Percentiles rank a stretch among this genome's conserved stretches.
Evolutionary conservation across 2,888 invertebrate genomes (phyloP).

Genomic region (Leptopilina myrica): DNA sequence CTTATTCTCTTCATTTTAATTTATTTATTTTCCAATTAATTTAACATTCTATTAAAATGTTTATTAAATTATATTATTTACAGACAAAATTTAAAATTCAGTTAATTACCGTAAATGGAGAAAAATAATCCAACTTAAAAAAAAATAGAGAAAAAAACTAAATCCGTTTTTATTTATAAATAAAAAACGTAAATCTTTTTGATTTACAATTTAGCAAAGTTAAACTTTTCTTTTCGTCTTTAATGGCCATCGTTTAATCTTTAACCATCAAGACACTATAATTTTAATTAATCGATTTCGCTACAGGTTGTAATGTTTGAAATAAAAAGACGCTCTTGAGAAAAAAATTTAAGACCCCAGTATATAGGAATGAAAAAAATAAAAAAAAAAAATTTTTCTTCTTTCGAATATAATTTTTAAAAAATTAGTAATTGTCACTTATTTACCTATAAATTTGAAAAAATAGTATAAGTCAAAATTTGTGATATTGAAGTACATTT

Average conservation of each 20-base stretch:
- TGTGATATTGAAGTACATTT: slow-evolving; percentile 54
- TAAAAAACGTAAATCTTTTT: too few relatives aligned
- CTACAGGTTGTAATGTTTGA: slow-evolving; percentile 26
- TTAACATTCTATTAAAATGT: too few relatives aligned
- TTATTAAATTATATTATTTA: too few relatives aligned
- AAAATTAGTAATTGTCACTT: neutral
- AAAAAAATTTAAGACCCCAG: neutral
- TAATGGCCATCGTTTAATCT: neutral
- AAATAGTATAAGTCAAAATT: slow-evolving; percentile 11
- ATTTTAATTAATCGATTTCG: slow-evolving; percentile 9
- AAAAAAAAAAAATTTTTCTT: neutral
- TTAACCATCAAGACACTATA: neutral
- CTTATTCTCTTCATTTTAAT: too few relatives aligned
- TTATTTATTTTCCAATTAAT: too few relatives aligned
- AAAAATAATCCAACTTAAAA: neutral
- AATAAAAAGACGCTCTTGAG: neutral
- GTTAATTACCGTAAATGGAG: neutral
- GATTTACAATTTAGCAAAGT: too few relatives aligned
- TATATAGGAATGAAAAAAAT: neutral
- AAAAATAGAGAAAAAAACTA: neutral
- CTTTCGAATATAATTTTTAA: neutral
- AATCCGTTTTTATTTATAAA: too few relatives aligned
- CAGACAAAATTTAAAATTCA: too few relatives aligned
- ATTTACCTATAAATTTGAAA: neutral
- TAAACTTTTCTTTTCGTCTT: neutral